Base-by-base conservation (phyloP, 2,888 invertebrate species). In the Trissolcus brochymenae region DNA sequence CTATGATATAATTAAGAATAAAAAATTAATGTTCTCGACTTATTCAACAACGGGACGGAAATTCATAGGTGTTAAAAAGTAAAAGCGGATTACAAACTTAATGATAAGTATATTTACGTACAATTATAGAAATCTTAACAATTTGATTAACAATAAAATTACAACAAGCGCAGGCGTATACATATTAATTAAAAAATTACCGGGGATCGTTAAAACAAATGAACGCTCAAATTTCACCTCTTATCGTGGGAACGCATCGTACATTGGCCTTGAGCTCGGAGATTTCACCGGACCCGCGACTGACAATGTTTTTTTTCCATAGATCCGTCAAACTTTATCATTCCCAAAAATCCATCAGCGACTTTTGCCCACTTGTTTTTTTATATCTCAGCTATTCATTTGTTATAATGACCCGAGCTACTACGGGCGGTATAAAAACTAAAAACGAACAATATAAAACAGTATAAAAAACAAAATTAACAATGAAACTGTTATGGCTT, bases 221-320 rank as follows among this genome's bases (percentile, higher is more conserved):
- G 56, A 57, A 21, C 56, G 40, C 11, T 56, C 46, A 66, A 64
- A 66, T 66, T 66, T 66, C 65, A 66, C 65, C 64, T 43, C 25
- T 50, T 66, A 66, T 66, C 56, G 65, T 66, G 65, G 25, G 65
- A 66, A 66, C 56, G 21, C 56, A 66, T 65, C 65, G 53, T 40
- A 6, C 35, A 50, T 65, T 65, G 25, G 17, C 56, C 65, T 57
- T 57, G 41, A 43, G 51, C 54, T 17, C 51, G 51, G 57, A 57
- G 57, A 54, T 66, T 66, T 66, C 66, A 66, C 66, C 25, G 54
- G 25, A 46, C 46, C 35, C 56, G 17, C 17, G 9, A 49, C 6
- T 35, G 19, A 6, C 25, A 50, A 29, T 9, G 46, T 19, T 40
- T 46, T 56, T 35, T 65, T 65, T 35, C 14, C 16, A 46, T 14